Percentiles rank a stretch among this genome's conserved stretches.
Conservation (phyloP, 1,140 invertebrate species). For the Whitmania pigra region DNA sequence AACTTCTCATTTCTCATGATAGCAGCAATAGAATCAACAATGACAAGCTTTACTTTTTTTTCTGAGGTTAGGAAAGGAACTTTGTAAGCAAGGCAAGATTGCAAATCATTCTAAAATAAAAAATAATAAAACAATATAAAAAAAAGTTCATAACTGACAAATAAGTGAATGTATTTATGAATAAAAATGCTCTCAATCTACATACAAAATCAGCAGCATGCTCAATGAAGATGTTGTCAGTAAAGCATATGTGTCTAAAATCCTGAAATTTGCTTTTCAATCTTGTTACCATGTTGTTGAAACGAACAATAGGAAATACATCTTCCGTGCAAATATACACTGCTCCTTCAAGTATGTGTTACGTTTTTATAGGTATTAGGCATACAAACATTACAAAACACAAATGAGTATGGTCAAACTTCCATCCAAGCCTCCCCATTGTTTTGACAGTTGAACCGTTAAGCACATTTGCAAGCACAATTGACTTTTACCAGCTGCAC, state of each 20-base stretch:
- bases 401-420: slow-evolving; percentile 36
- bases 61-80: slow-evolving; percentile 45
- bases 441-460: slow-evolving; percentile 47
- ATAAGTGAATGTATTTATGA: slow-evolving; percentile 17
- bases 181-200: slow-evolving; percentile 7
- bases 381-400: slow-evolving; percentile 25
- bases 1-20: slow-evolving; percentile 50
- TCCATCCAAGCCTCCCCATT: slow-evolving; percentile 42
- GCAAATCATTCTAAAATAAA: slow-evolving; percentile 47
- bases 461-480: slow-evolving; percentile 60
- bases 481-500: slow-evolving; percentile 72
- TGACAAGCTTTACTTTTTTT: slow-evolving; percentile 51
- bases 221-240: slow-evolving; percentile 50
- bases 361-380: too few species aligned
- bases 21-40: slow-evolving; percentile 64
- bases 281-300: slow-evolving; percentile 45
- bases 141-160: slow-evolving; percentile 2
- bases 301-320: slow-evolving; percentile 56
- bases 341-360: slow-evolving; percentile 47
- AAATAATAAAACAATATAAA: slow-evolving; percentile 16
- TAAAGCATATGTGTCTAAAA: slow-evolving; percentile 24
- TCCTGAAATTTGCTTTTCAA: slow-evolving; percentile 30
- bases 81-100: slow-evolving; percentile 47
- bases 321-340: slow-evolving; percentile 66
- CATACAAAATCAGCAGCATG: slow-evolving; percentile 47